Percentiles rank a stretch among this genome's conserved stretches.
These are phyloP conservation scores for Cathartes aura DNA, from an alignment of 2,113 vertebrate species.

Conservation along the genomic window DNA sequence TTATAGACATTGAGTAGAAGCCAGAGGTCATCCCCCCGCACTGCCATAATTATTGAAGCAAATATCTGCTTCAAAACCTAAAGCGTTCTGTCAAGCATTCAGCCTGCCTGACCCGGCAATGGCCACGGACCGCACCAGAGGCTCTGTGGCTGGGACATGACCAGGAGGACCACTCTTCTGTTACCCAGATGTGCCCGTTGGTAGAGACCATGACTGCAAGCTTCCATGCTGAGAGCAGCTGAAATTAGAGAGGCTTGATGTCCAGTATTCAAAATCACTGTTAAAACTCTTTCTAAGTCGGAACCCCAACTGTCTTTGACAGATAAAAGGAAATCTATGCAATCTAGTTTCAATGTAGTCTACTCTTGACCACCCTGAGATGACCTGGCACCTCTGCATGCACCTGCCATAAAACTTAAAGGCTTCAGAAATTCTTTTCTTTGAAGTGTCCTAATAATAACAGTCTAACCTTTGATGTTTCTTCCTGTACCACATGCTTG, in stretches of 20 bases:
- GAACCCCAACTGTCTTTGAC: conserved; percentile 80
- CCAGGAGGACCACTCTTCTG: conserved; percentile 75
- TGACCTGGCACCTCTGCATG: conserved; percentile 92
- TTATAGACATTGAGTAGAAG: not conserved
- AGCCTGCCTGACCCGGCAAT: not conserved
- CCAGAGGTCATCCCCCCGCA: not conserved
- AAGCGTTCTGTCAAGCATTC: not conserved
- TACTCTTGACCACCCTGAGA: conserved; percentile 84
- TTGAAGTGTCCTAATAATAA: conserved; percentile 96
- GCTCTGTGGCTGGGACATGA: conserved; percentile 18
- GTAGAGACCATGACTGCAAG: conserved; percentile 75
- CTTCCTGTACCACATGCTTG: conserved; percentile 88
- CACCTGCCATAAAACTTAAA: conserved; percentile 98
- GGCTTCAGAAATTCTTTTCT: conserved; percentile 86
- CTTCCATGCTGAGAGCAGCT: conserved; percentile 93
- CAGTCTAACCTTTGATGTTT: conserved; percentile 90
- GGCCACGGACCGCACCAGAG: not conserved
- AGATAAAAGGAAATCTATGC: conserved; percentile 83
- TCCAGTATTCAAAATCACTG: conserved; percentile 86
- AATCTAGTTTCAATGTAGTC: conserved; percentile 74
- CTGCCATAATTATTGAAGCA: conserved; percentile 3
- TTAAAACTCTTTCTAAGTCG: conserved; percentile 78
- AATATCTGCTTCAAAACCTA: not conserved
- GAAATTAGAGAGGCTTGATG: conserved; percentile 99
- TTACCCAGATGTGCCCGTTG: conserved; percentile 86